Evolutionary conservation across 1,140 invertebrate genomes (phyloP).

Genomic region (Drosophila lacteicornis): DNA sequence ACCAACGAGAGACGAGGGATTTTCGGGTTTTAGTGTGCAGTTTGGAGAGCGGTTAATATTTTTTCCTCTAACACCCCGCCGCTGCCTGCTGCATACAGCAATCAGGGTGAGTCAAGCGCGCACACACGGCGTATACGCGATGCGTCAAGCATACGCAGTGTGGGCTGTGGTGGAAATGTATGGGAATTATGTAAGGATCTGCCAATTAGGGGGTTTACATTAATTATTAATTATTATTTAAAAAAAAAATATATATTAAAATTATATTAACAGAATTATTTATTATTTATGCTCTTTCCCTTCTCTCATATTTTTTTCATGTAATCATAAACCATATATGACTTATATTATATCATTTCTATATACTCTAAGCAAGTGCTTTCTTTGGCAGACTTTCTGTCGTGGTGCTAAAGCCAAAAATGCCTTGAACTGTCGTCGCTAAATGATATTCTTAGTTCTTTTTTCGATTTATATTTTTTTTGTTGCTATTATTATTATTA

Average conservation of each 20-base stretch:
- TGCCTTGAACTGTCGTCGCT: slow-evolving; percentile 27
- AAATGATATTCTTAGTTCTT: slow-evolving; percentile 1
- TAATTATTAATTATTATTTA: neutral
- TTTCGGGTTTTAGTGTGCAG: slow-evolving; percentile 28
- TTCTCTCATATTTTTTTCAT: neutral
- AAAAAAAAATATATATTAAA: too few species aligned
- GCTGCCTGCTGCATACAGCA: slow-evolving; percentile 80
- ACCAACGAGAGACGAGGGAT: slow-evolving; percentile 9
- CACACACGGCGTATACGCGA: slow-evolving; percentile 53
- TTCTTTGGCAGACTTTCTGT: slow-evolving; percentile 38
- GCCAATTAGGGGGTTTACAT: too few species aligned
- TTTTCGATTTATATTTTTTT: neutral
- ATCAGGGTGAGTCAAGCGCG: slow-evolving; percentile 72
- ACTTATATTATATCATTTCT: neutral
- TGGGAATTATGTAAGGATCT: slow-evolving; percentile 27
- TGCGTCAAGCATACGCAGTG: slow-evolving; percentile 55
- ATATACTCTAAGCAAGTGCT: neutral
- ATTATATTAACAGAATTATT: neutral
- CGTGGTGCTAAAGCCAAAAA: slow-evolving; percentile 25
- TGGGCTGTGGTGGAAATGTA: slow-evolving; percentile 5
- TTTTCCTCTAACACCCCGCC: slow-evolving; percentile 20
- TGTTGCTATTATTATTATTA: slow-evolving; percentile 25
- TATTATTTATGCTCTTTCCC: neutral
- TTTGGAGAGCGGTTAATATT: slow-evolving; percentile 50
- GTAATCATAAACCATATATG: neutral